Base-by-base conservation (phyloP, 2,797 vertebrate genomes). In the Setipinna tenuifilis region DNA sequence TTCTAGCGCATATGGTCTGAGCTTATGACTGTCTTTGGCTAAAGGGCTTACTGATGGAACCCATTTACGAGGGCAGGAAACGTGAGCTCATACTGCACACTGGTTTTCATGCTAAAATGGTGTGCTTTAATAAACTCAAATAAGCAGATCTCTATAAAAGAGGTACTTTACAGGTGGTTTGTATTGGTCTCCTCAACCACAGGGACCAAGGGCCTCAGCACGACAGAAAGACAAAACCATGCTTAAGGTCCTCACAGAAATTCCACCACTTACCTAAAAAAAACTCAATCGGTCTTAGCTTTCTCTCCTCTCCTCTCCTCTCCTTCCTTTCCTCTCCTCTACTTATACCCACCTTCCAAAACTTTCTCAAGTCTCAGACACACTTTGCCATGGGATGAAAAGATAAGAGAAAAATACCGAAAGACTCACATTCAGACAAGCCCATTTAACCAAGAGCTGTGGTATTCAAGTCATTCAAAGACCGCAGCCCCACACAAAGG, bases 401-500 rank as follows among this genome's bases (percentile, higher is more conserved):
- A 62, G 84, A 65, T 21, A 17, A 58, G n/a, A 81, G 46, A 25
- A 14, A 14, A 57, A 57, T 1, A 28, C 71, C 46, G 17, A 23
- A 75, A 57, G 44, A 85, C 87, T 61, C 80, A 3, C 71, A 83
- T 62, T 54, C 65, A 71, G 35, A 78, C 28, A 59, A 89, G 86
- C 85, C 91, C 84, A 91, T 86, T 84, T 59, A 86, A 88, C 88
- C 87, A 85, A 65, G 71, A 65, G 14, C 58, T 78, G 75, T 82
- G 78, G 85, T 65, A 83, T 88, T 89, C 80, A 5, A 82, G 57
- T 82, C 80, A 85, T 89, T 82, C 62, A 80, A 84, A 68, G 65
- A 84, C 81, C 83, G 81, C 58, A 82, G 83, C 11, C 23, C 35
- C 86, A 58, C 83, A 91, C 90, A 91, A 86, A 90, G 85, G 7